Evolutionary conservation across 1,140 invertebrate species (phyloP), one percentile per base, ranked within the genome.

Genomic region (Penaeus vannamei): DNA sequence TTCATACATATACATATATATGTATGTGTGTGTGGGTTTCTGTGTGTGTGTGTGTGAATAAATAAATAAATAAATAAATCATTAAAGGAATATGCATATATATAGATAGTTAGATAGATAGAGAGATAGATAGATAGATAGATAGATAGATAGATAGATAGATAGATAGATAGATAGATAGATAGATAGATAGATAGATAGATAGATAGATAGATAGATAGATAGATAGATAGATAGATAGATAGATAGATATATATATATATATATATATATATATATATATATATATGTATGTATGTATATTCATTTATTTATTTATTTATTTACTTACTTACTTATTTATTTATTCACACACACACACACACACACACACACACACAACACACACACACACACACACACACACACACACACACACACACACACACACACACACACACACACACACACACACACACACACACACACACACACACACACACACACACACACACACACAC

Each of bases 231-330:
- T 69, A 69, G 2, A 69, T 69, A 69, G n/a, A 69, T 69, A 17
- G n/a, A 69, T 69, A n/a, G 2, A 69, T 69, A 69, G n/a, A 69
- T 69, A 69, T 69, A 69, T n/a, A 69, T 69, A 72, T 72, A 72
- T 72, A n/a, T 26, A 72, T 26, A 72, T 72, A 72, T 72, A 3
- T 26, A 72, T 72, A 26, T 72, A 26, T 72, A 23, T 72, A 26
- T 72, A 72, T n/a, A 72, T 72, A 72, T 72, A 72, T 72, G 26
- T 72, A 72, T 72, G 26, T 72, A 72, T 72, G 26, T 72, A 72
- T 72, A 72, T 72, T 26, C 26, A 72, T 72, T 26, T n/a, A 72
- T 72, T 26, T 72, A 72, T 72, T 26, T 72, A 72, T 72, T 26
- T 72, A 72, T 72, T 26, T 72, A 72, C 26, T 26, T 72, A 69